These are phyloP conservation scores for Cichlasoma orientale DNA, from an alignment of 2,797 vertebrate genomes.

Conservation along the genomic window DNA sequence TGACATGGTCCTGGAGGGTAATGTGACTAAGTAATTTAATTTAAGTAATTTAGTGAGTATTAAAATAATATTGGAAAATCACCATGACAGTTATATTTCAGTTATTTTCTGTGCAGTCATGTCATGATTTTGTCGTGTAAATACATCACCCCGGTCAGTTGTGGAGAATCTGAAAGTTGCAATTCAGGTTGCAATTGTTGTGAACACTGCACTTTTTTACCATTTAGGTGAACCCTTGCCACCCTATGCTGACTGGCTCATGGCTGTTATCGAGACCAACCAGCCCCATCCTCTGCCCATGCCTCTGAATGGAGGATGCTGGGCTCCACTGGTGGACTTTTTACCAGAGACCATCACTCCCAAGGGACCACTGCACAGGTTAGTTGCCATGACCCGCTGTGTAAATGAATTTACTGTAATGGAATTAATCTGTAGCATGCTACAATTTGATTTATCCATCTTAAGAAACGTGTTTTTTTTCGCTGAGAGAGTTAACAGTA, in stretches of 20 bases:
- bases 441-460: not conserved
- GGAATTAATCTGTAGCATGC: not conserved
- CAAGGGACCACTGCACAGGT: conserved; percentile 95
- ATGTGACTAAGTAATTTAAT: not conserved
- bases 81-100: not conserved
- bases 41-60: not conserved
- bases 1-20: not conserved
- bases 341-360: conserved; percentile 95
- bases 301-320: conserved; percentile 95
- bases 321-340: conserved; percentile 96
- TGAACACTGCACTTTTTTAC: conserved; percentile 4
- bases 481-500: not conserved
- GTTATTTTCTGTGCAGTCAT: not conserved
- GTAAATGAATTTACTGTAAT: not conserved
- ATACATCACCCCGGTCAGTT: not conserved
- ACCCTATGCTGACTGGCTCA: conserved; percentile 92
- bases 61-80: not conserved
- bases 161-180: not conserved
- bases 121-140: not conserved
- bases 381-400: conserved; percentile 26
- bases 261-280: conserved; percentile 90
- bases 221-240: conserved; percentile 89
- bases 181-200: not conserved
- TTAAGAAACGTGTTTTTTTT: not conserved
- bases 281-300: conserved; percentile 93